Evolutionary conservation across 2,113 vertebrate genomes (phyloP).

Genomic region (Chrysochloris asiatica): DNA sequence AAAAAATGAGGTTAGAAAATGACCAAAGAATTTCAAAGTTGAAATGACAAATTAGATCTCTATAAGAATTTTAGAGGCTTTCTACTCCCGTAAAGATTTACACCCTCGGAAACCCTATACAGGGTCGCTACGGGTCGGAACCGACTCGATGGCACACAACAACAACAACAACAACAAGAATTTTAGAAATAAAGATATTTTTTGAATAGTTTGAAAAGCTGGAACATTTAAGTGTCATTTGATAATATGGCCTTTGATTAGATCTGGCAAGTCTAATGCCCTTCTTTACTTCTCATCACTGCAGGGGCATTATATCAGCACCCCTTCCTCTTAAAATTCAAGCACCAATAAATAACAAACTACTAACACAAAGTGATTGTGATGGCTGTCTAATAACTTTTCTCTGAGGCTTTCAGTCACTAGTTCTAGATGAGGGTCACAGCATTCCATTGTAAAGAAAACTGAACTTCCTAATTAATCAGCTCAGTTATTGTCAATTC

Average conservation of each 20-base stretch:
- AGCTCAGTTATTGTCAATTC: not conserved
- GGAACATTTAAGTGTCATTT: not conserved
- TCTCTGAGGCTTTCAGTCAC: not conserved
- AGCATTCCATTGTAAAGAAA: not conserved
- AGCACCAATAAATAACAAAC: not conserved
- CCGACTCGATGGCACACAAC: too few species aligned
- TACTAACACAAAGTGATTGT: not conserved
- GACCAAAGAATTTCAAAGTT: not conserved
- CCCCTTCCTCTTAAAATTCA: conserved; percentile 30
- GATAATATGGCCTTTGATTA: not conserved
- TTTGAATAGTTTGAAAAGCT: too few species aligned
- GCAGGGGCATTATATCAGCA: not conserved
- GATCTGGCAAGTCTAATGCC: not conserved
- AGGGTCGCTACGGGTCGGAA: too few species aligned
- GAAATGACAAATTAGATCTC: not conserved
- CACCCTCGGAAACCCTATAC: too few species aligned
- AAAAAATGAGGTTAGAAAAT: not conserved
- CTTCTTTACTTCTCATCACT: not conserved
- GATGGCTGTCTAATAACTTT: conserved; percentile 23
- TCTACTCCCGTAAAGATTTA: too few species aligned
- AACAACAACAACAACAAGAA: too few species aligned
- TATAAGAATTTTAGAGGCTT: not conserved
- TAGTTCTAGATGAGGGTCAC: not conserved
- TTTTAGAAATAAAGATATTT: conserved; percentile 20
- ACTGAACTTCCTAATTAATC: conserved; percentile 14